Conservation (phyloP, 2,113 vertebrate species). For the Irena cyanogastra region DNA sequence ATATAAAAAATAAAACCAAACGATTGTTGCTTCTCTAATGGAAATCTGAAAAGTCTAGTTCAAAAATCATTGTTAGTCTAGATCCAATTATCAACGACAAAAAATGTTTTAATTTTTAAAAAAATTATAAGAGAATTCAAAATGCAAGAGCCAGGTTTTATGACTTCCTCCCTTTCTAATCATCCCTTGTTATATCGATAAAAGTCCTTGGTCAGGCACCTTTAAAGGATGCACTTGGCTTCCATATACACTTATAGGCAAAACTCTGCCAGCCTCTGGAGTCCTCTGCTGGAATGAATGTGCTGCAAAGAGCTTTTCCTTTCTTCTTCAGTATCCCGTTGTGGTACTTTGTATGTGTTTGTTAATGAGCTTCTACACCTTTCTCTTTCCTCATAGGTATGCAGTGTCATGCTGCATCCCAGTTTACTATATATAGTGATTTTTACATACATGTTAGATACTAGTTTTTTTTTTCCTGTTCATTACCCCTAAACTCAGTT, state of each 20-base stretch:
- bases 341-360: not conserved
- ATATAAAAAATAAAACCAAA: not conserved
- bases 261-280: not conserved
- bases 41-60: not conserved
- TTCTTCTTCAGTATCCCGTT: not conserved
- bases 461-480: not conserved
- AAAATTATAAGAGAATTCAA: not conserved
- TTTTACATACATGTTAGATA: not conserved
- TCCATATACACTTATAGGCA: not conserved
- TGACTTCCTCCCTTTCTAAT: not conserved
- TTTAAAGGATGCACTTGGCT: not conserved
- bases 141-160: not conserved
- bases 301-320: not conserved
- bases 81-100: not conserved
- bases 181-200: not conserved
- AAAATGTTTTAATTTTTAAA: not conserved
- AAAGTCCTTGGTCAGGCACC: not conserved
- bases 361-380: not conserved
- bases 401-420: not conserved
- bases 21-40: not conserved
- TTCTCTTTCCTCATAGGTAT: not conserved
- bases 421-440: not conserved
- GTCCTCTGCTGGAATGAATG: not conserved
- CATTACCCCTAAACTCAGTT: rapidly evolving
- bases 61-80: not conserved